Evolutionary conservation across 2,888 invertebrate species (phyloP), one percentile per base, ranked within the genome.

Genomic region (Euspilapteryx auroguttella): DNA sequence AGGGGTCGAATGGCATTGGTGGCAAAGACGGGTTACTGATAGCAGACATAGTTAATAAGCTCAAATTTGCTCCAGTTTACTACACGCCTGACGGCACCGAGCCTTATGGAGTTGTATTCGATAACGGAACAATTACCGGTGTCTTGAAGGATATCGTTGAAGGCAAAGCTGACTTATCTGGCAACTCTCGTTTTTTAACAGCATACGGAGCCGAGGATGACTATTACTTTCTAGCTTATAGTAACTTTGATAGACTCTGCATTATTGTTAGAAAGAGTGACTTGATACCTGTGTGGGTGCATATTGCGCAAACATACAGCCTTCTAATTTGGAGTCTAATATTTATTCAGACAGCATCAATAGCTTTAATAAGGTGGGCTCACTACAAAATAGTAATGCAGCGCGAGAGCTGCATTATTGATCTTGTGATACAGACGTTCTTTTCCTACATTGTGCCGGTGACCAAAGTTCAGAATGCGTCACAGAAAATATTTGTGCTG

Each of bases 181-280:
- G 15, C 4, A 31, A 31, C 12, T 30, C 30, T 12, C 22, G 30
- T 6, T 30, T 30, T 12, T 27, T 30, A 8, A 25, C 30, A n/a
- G 11, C 23, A 2, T 30, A 30, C 17, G 30, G 27, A 4, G n/a
- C 9, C 3, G 27, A 30, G 7, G 23, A 23, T 17, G 10, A 27
- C 3, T 30, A 30, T 15, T 27, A 27, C 13, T 30, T 12, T 14
- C 10, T 30, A 4, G 30, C 21, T 5, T 27, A 30, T 17, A 30
- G 27, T 14, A 11, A 25, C 12, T 21, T 21, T 15, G 30, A 30
- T n/a, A 25, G 17, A 9, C 8, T 30, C 4, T 30, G 30, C 15
- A 12, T 14, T 7, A 2, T 30, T 12, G 30, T 27, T 9, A n/a
- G 26, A 2, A 30, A 17, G 11, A 15, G 8, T 13, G 9, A 23